Conservation (phyloP, 2,888 invertebrate genomes). For the Diabrotica balteata region DNA sequence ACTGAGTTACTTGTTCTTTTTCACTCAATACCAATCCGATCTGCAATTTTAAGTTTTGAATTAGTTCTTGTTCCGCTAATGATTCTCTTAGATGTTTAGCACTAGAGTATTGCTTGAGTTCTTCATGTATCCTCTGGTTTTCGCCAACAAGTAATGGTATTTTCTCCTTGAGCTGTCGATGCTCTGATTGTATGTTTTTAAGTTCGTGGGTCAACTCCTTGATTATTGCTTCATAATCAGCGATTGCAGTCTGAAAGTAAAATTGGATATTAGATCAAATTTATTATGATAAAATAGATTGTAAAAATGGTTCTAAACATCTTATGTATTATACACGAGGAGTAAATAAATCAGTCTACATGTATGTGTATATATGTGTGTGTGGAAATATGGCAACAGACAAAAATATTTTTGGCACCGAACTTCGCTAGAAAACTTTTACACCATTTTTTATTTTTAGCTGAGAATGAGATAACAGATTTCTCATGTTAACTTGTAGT, state of each 20-base stretch:
- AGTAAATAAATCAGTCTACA: too few relatives aligned
- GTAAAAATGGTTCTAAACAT: too few relatives aligned
- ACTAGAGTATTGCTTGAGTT: conserved; percentile 31
- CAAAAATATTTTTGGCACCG: too few relatives aligned
- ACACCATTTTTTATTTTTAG: too few relatives aligned
- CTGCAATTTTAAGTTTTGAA: conserved; percentile 48
- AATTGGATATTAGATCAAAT: neutral
- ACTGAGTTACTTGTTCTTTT: conserved; percentile 68
- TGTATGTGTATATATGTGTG: too few relatives aligned
- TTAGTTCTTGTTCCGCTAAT: conserved; percentile 36
- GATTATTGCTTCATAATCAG: conserved; percentile 44
- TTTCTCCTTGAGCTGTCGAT: conserved; percentile 40
- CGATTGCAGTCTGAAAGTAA: conserved; percentile 39
- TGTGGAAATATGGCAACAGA: too few relatives aligned
- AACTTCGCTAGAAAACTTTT: too few relatives aligned
- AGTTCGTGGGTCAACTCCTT: conserved; percentile 47
- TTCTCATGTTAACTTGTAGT: too few relatives aligned
- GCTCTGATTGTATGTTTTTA: conserved; percentile 42
- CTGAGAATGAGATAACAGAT: too few relatives aligned
- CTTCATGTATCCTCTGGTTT: conserved; percentile 42
- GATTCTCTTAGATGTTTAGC: conserved; percentile 17
- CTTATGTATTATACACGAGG: too few relatives aligned
- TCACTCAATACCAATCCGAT: conserved; percentile 61
- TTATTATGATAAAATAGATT: too few relatives aligned
- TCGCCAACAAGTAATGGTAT: conserved; percentile 41